A percentile compares a stretch with the other conserved stretches of the same genome.
phyloP scores from a whole-genome alignment of 2,797 vertebrate species.

The Microctenopoma lineatum region DNA sequence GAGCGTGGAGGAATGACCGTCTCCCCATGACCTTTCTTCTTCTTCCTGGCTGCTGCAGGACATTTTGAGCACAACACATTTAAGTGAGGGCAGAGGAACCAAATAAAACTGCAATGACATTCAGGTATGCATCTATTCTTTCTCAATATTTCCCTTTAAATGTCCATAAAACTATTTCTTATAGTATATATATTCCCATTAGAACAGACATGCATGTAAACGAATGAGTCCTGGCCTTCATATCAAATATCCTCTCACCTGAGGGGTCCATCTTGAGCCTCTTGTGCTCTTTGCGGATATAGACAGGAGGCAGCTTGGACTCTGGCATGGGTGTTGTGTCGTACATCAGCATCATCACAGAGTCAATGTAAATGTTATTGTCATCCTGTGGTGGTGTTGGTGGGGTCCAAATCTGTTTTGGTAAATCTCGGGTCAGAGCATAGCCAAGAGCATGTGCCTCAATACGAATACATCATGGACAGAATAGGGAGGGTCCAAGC shows the following conservation, averaged over 20 bases:
- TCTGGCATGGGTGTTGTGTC: conserved; percentile 91
- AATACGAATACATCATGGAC: not conserved
- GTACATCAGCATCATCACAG: conserved; percentile 95
- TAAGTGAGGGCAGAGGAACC: not conserved
- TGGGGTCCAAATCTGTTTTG: conserved; percentile 91
- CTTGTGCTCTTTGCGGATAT: conserved; percentile 93
- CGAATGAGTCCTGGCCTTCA: not conserved
- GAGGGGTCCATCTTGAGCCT: conserved; percentile 91
- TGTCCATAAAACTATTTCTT: not conserved
- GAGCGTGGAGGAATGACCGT: conserved; percentile 93
- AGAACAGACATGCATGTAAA: not conserved
- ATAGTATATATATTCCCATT: not conserved
- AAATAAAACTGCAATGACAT: not conserved
- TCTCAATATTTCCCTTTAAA: not conserved
- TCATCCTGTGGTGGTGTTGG: conserved; percentile 95
- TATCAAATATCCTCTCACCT: conserved; percentile 71
- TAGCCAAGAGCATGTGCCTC: not conserved
- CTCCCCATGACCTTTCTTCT: conserved; percentile 94
- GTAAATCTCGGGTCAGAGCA: conserved; percentile 17
- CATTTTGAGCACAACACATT: conserved; percentile 16
- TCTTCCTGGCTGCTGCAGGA: conserved; percentile 89
- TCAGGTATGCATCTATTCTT: not conserved
- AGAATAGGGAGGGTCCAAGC: not conserved
- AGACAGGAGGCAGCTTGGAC: conserved; percentile 91
- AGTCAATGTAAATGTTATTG: conserved; percentile 94